A percentile compares a stretch with the other conserved stretches of the same genome.
These are phyloP conservation scores for Pholis gunnellus DNA, from an alignment of 2,113 vertebrate genomes.

Conservation along the genomic window DNA sequence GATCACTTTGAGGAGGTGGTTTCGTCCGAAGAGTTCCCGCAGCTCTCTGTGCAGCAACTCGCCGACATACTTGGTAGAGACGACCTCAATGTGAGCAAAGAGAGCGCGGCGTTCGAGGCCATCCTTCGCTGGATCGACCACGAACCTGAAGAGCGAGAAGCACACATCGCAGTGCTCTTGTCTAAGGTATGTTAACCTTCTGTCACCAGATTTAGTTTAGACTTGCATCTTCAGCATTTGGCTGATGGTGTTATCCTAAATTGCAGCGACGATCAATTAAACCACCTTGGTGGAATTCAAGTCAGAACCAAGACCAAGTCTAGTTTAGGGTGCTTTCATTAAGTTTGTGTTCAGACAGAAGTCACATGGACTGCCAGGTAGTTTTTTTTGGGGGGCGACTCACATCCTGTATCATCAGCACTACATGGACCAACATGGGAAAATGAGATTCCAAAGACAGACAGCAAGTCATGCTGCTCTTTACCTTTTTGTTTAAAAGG, in stretches of 20 bases:
- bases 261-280: neutral
- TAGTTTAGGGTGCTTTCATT: too few relatives aligned
- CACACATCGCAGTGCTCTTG: neutral
- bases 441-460: too few relatives aligned
- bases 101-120: conserved; percentile 38
- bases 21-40: conserved; percentile 82
- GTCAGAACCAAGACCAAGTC: too few relatives aligned
- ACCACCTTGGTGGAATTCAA: neutral
- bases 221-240: neutral
- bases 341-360: too few relatives aligned
- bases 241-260: neutral
- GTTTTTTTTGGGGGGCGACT: too few relatives aligned
- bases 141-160: conserved; percentile 1
- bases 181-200: neutral
- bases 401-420: too few relatives aligned
- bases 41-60: conserved; percentile 83
- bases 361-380: too few relatives aligned
- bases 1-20: conserved; percentile 83
- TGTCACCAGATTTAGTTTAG: neutral
- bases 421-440: too few relatives aligned
- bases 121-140: conserved; percentile 39
- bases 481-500: too few relatives aligned
- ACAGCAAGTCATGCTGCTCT: too few relatives aligned
- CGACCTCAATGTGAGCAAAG: conserved; percentile 47
- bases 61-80: conserved; percentile 78